Base-by-base conservation (phyloP, 2,113 vertebrate species). In the Phrynosoma platyrhinos region DNA sequence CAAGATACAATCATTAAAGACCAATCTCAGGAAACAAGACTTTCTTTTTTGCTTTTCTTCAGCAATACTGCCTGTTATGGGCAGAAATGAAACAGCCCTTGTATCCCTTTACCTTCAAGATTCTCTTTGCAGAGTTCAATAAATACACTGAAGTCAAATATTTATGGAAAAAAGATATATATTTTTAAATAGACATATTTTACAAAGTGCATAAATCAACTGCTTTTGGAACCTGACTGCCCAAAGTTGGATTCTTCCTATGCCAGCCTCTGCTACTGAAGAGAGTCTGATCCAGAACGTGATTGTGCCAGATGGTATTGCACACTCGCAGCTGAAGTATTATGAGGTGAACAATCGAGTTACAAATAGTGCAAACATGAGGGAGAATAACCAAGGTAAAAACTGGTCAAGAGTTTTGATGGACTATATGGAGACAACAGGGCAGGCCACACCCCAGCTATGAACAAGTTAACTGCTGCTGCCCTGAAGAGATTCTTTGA, bases 121-220 rank as follows among this genome's bases (percentile, higher is more conserved):
- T 76, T 82, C 80, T 77, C 30, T 42, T 68, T 68, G 64, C 68
- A 74, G 55, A 75, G 20, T 32, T 32, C 30, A 78, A 88, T 27
- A 83, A 88, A 78, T 40, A 36, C 81, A 55, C 81, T 12, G 21
- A 68, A 89, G 75, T 77, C 91, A 62, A 86, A 86, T 88, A 91
- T 94, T 95, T 95, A 92, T 89, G 94, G 93, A 87, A 94, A 96
- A 96, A 72, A 94, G 91, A 94, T 92, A 95, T 95, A 94, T 94
- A 87, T 64, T 93, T 87, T 92, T 53, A 92, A 94, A 95, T 74
- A 66, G 66, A 85, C 83, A 91, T 89, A 76, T 89, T 55, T 74
- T 72, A 93, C 94, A 96, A 95, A 96, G 94, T 95, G 95, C 94
- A 71, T 89, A 90, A 69, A 93, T 92, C 87, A 91, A 85, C 92